phyloP scores from a whole-genome alignment of 2,888 invertebrate genomes.

The Timandra comae region DNA sequence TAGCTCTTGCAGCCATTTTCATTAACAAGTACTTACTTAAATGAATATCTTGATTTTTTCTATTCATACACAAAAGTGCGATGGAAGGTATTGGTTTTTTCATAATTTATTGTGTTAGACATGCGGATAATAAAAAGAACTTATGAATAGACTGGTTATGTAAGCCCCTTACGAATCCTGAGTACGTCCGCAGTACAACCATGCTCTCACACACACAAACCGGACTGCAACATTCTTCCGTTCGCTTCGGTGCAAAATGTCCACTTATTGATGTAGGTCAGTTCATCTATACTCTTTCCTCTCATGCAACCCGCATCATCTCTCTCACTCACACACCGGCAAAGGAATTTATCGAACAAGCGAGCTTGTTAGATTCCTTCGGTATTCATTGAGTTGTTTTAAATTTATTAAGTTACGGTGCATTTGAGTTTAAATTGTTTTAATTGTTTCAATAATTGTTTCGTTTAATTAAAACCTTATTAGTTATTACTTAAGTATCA shows the following conservation, averaged over 20 bases:
- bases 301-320: conserved; percentile 11
- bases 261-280: conserved; percentile 71
- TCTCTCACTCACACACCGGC: conserved; percentile 31
- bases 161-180: too few species aligned
- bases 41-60: too few species aligned
- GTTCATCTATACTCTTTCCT: conserved; percentile 32
- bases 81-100: too few species aligned
- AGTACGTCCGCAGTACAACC: conserved; percentile 4
- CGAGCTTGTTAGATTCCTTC: conserved; percentile 25
- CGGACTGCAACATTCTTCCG: conserved; percentile 44
- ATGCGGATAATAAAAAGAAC: too few species aligned
- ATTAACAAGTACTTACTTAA: too few species aligned
- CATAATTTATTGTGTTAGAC: too few species aligned
- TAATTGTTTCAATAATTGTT: too few species aligned
- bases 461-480: too few species aligned
- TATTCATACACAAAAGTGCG: too few species aligned
- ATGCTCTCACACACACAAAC: conserved; percentile 15
- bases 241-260: conserved; percentile 39
- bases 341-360: conserved; percentile 49
- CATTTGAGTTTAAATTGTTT: not conserved
- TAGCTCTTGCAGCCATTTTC: too few species aligned
- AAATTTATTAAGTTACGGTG: conserved; percentile 3
- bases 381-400: conserved; percentile 15
- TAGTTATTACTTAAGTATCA: too few species aligned
- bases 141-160: too few species aligned